Conservation (phyloP, 1,140 invertebrate species). For the Formica selysi region DNA sequence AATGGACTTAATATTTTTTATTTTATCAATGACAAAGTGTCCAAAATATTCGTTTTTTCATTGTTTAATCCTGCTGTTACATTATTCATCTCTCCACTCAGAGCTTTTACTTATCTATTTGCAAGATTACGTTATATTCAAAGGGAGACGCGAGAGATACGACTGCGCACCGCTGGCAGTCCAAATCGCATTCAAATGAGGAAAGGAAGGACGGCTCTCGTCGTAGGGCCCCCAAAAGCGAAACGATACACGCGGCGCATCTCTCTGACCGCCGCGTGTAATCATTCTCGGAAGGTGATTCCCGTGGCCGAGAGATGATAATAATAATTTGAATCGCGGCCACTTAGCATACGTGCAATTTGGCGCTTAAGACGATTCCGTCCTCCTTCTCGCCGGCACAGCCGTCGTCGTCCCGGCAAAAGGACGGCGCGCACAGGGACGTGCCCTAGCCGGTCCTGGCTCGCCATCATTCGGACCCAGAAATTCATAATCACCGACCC, state of each 20-base stretch:
- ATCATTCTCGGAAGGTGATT: constrained; percentile 82
- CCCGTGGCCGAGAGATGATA: constrained; percentile 75
- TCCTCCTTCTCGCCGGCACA: constrained; percentile 40
- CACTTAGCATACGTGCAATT: constrained; percentile 84
- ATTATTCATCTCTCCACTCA: not conserved
- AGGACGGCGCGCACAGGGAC: constrained; percentile 38
- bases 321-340: constrained; percentile 83
- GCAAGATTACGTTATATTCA: not conserved
- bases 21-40: not conserved
- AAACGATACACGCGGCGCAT: constrained; percentile 67
- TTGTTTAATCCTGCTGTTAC: not conserved
- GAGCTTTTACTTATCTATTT: not conserved
- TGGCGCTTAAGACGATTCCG: constrained; percentile 80
- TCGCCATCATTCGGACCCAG: constrained; percentile 41
- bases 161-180: constrained; percentile 73
- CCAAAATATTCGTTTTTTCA: not conserved
- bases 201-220: constrained; percentile 58
- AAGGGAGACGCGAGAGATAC: not conserved
- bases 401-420: constrained; percentile 32
- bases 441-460: constrained; percentile 14
- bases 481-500: constrained; percentile 67
- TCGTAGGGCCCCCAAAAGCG: constrained; percentile 39
- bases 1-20: not conserved
- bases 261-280: constrained; percentile 67
- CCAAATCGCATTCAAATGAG: constrained; percentile 83